Evolutionary conservation across 2,888 invertebrate genomes (phyloP), one percentile per base, ranked within the genome.

Genomic region (Drosophila neotestacea): DNA sequence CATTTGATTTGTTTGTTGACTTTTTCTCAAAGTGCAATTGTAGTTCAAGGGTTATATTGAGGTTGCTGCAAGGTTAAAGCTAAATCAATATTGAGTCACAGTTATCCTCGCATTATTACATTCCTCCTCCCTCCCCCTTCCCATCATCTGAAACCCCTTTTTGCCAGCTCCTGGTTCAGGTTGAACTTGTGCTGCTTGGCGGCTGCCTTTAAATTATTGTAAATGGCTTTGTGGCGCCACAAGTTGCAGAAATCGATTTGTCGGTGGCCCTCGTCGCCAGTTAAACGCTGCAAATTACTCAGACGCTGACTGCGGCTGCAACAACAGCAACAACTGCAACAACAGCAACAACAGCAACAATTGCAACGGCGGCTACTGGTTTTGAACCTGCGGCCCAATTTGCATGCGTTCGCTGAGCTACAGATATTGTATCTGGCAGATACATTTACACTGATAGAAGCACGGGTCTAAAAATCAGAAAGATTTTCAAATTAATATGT

Each of bases 141-240:
- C 66, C 27, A 4, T 9, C n/a, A 3, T 22, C 22, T 22, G 1
- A 22, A 22, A 3, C 3, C 22, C n/a, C 13, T 10, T 3, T 30
- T n/a, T 7, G 16, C 16, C 30, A 46, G 13, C 13, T 27, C 10
- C 34, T 22, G 28, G 32, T n/a, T 39, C 30, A 30, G 39, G 28
- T 39, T 39, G 30, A 47, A 38, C 28, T 38, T 27, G 16, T 34
- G 34, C 50, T 58, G 48, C 32, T 62, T 66, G 62, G 59, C 62
- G 67, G 78, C 55, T 78, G 70, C 61, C 79, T 81, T 81, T 83
- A 83, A 85, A 85, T 77, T 79, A 73, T 78, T 67, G 80, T 67
- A 82, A 85, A 87, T 87, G 87, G 84, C 69, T 62, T 76, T 77
- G 81, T 85, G 85, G 85, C 85, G 85, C 85, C 85, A 85, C 70